Conservation (phyloP, 2,888 invertebrate species). For the Luperina testacea region DNA sequence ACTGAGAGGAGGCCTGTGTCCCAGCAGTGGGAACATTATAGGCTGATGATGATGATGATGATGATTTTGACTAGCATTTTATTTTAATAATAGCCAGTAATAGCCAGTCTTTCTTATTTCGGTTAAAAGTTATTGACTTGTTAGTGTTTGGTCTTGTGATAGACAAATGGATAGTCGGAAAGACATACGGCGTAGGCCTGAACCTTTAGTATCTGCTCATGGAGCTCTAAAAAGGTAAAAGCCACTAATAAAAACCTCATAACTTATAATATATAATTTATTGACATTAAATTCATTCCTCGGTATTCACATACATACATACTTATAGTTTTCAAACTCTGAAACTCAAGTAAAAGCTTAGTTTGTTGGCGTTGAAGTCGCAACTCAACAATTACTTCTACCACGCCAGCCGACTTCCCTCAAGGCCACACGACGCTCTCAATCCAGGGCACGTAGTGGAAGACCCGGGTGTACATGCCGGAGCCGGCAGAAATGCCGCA, state of each 20-base stretch:
- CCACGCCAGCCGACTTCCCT: neutral
- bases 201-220: neutral
- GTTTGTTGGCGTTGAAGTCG: neutral
- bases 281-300: neutral
- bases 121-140: no score
- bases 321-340: no score
- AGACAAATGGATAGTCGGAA: no score
- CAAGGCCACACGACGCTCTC: conserved; percentile 36
- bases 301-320: neutral
- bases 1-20: no score
- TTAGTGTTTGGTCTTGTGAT: no score
- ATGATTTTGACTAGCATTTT: no score
- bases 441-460: conserved; percentile 42
- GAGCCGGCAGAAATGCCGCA: conserved; percentile 45
- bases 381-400: neutral
- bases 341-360: no score
- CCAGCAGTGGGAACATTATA: no score
- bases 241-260: neutral
- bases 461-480: conserved; percentile 48
- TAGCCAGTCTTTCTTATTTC: no score
- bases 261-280: neutral
- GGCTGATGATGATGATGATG: no score
- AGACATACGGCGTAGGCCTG: neutral
- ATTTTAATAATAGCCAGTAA: no score
- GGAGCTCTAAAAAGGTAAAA: neutral